Evolutionary conservation across 2,888 invertebrate genomes (phyloP).

Genomic region (Apamea sordens): DNA sequence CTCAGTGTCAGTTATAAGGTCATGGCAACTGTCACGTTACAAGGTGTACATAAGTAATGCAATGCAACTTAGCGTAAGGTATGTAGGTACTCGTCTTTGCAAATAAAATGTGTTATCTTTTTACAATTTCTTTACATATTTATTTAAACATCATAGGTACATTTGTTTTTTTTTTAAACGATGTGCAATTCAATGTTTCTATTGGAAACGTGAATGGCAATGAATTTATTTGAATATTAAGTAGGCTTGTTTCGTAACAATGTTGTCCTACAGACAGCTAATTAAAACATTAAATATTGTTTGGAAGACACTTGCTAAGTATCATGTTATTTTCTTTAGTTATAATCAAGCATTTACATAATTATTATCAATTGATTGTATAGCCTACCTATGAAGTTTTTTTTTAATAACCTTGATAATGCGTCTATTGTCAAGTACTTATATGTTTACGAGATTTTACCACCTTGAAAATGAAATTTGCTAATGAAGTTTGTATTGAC

Average conservation of each 20-base stretch:
- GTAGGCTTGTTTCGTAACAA: constrained; percentile 1
- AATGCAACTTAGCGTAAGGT: not conserved
- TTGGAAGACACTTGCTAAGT: not conserved
- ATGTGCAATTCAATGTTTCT: constrained; percentile 3
- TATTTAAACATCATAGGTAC: constrained; percentile 6
- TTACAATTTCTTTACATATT: not conserved
- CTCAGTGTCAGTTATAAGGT: constrained; percentile 14
- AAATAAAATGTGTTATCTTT: not conserved
- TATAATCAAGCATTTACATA: not conserved
- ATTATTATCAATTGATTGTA: too few relatives aligned
- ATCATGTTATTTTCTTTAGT: not conserved
- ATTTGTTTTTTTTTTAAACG: not conserved
- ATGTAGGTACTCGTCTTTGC: not conserved
- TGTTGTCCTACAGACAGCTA: not conserved
- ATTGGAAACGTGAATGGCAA: constrained; percentile 30
- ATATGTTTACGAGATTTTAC: not conserved
- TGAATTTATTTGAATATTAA: constrained; percentile 33
- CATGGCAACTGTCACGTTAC: constrained; percentile 31
- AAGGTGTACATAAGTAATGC: not conserved
- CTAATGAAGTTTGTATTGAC: not conserved
- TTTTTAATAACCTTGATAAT: not conserved
- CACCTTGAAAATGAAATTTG: not conserved
- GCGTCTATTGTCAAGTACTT: not conserved
- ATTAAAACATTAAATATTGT: constrained; percentile 17
- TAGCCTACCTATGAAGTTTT: not conserved